phyloP scores from a whole-genome alignment of 1,140 invertebrate species.

The Anastatus disparis region DNA sequence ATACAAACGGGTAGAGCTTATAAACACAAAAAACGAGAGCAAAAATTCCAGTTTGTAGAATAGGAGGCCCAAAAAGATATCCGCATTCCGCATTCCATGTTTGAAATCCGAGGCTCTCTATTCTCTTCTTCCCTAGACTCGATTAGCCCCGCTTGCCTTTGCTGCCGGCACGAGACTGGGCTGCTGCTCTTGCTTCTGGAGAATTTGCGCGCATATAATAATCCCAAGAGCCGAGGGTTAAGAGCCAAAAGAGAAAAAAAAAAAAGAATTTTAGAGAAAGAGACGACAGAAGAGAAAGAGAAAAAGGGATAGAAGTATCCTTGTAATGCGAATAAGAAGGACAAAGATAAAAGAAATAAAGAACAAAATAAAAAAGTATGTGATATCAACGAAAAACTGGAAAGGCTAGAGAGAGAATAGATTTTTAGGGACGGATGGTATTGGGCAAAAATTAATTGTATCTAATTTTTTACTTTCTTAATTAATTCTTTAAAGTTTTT shows the following conservation, averaged over 20 bases:
- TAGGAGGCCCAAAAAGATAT: constrained; percentile 9
- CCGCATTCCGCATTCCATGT: constrained; percentile 26
- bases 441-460: no score
- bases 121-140: not conserved
- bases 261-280: constrained; percentile 4
- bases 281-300: constrained; percentile 34
- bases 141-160: constrained; percentile 18
- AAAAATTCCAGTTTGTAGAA: constrained; percentile 22
- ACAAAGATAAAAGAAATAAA: constrained; percentile 22
- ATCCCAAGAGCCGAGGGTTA: not conserved
- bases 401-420: not conserved
- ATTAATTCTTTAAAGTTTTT: no score
- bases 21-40: constrained; percentile 20
- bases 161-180: not conserved
- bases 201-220: constrained; percentile 20
- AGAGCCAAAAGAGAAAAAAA: not conserved
- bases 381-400: not conserved
- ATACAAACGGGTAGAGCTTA: no score
- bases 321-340: constrained; percentile 33
- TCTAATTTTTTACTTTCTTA: no score
- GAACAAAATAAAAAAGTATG: constrained; percentile 1
- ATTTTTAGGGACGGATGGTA: no score
- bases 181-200: no score
- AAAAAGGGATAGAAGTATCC: no score
- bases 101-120: constrained; percentile 8